Conservation (phyloP, 2,888 invertebrate species). For the Plemyria rubiginata region DNA sequence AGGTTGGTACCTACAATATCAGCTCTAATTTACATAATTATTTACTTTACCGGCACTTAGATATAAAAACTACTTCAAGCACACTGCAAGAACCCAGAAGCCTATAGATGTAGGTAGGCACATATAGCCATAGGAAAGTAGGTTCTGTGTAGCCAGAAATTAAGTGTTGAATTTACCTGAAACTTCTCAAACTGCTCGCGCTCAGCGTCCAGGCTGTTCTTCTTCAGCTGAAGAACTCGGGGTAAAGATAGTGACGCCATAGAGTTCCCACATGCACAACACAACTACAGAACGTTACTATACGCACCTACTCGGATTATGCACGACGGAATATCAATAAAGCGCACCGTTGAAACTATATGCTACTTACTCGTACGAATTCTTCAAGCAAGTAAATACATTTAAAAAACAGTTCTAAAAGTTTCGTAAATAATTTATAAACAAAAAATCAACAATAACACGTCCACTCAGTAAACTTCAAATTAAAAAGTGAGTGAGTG, state of each 20-base stretch:
- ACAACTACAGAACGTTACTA: slow-evolving; percentile 54
- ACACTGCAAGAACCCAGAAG: slow-evolving; percentile 7
- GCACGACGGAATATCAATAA: slow-evolving; percentile 23
- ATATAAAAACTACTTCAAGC: not conserved
- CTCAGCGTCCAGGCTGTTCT: slow-evolving; percentile 91
- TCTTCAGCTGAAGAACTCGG: slow-evolving; percentile 89
- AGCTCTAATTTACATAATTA: too few species aligned
- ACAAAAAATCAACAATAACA: slow-evolving; percentile 24
- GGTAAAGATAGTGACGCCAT: slow-evolving; percentile 91
- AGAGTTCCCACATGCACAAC: slow-evolving; percentile 67
- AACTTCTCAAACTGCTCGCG: slow-evolving; percentile 93
- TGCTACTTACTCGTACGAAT: not conserved
- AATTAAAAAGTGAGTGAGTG: slow-evolving; percentile 3
- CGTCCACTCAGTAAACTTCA: slow-evolving; percentile 15
- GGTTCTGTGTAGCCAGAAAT: not conserved
- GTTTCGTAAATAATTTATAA: slow-evolving; percentile 20
- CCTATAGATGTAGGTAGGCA: not conserved
- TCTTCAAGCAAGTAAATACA: not conserved
- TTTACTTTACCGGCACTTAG: too few species aligned
- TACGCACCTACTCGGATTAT: slow-evolving; percentile 29
- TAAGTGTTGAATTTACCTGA: slow-evolving; percentile 84
- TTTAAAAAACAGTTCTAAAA: not conserved
- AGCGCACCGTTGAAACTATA: slow-evolving; percentile 3
- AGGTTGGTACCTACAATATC: too few species aligned
- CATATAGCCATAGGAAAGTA: not conserved